Conservation (phyloP, 1,140 invertebrate species). For the Zaprionus inermis region DNA sequence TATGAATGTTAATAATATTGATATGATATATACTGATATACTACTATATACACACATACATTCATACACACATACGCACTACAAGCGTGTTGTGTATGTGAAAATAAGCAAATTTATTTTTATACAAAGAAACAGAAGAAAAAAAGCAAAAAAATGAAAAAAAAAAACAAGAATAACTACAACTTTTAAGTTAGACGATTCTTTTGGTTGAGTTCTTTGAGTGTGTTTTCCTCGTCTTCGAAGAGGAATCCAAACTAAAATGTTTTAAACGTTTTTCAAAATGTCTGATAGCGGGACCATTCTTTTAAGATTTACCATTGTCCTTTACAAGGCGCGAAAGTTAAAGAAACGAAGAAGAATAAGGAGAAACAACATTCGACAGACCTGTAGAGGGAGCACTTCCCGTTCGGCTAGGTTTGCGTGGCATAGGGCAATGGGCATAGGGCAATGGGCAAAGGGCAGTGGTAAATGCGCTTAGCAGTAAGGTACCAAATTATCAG, state of each 20-base stretch:
- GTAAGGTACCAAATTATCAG: constrained; percentile 85
- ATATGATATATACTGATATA: constrained; percentile 34
- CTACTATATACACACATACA: neutral
- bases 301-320: constrained; percentile 85
- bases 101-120: constrained; percentile 74
- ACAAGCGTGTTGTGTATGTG: neutral
- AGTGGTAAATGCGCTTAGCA: constrained; percentile 84
- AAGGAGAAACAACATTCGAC: neutral
- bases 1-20: constrained; percentile 32
- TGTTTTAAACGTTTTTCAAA: constrained; percentile 84
- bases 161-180: constrained; percentile 27
- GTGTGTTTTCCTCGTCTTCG: constrained; percentile 66
- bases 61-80: neutral
- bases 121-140: constrained; percentile 64
- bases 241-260: constrained; percentile 71
- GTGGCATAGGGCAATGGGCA: neutral
- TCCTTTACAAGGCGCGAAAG: constrained; percentile 50
- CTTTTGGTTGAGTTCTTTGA: constrained; percentile 60
- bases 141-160: constrained; percentile 17
- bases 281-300: constrained; percentile 84
- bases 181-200: constrained; percentile 52
- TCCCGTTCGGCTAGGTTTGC: neutral
- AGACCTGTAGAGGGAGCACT: neutral
- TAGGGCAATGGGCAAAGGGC: constrained; percentile 58
- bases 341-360: neutral